Conservation (phyloP, 2,797 vertebrate genomes). For the Macropus fuliginosus region DNA sequence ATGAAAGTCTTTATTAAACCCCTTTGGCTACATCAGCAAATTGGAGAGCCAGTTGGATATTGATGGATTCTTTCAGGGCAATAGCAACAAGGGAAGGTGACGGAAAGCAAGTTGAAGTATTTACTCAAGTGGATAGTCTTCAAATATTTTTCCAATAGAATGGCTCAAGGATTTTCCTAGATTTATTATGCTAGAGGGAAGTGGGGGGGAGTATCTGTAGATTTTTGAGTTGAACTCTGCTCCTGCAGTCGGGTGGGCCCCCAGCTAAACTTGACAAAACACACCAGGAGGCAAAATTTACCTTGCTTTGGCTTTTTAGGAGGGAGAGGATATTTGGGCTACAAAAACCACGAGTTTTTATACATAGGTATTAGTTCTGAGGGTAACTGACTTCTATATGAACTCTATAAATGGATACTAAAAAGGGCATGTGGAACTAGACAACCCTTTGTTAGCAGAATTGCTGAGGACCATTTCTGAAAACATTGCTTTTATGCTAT, state of each 20-base stretch:
- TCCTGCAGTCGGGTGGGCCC: conserved; percentile 62
- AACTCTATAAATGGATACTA: not conserved
- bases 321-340: not conserved
- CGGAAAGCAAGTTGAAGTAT: conserved; percentile 71
- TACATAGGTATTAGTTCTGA: not conserved
- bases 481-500: conserved; percentile 47
- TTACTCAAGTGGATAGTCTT: conserved; percentile 77
- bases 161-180: conserved; percentile 68
- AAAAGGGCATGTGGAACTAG: not conserved
- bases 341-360: not conserved
- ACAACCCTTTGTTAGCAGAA: not conserved
- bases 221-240: conserved; percentile 54
- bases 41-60: conserved; percentile 77
- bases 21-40: conserved; percentile 78
- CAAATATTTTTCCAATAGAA: conserved; percentile 74
- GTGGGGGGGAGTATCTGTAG: conserved; percentile 24
- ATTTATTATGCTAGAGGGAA: not conserved
- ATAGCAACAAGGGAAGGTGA: conserved; percentile 70
- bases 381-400: not conserved
- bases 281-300: conserved; percentile 21
- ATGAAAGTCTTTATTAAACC: conserved; percentile 76
- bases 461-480: conserved; percentile 20
- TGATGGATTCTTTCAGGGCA: conserved; percentile 79
- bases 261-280: conserved; percentile 56
- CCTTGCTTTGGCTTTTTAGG: not conserved